These are phyloP conservation scores for Gopherus flavomarginatus DNA, from an alignment of 2,113 vertebrate genomes.

Conservation along the genomic window DNA sequence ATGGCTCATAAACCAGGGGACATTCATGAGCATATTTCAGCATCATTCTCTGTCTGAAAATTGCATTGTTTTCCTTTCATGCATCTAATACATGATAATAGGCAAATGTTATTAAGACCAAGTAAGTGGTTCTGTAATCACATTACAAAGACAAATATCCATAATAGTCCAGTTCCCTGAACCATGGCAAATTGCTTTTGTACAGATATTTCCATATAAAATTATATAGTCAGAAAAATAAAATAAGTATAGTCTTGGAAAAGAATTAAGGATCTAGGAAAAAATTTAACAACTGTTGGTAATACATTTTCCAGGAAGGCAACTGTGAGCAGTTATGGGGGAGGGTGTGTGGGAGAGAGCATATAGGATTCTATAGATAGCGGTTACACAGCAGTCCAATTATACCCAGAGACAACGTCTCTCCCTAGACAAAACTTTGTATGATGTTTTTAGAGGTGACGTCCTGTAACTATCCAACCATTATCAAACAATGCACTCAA, in stretches of 20 bases:
- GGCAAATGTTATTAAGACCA: conserved; percentile 73
- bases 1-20: not conserved
- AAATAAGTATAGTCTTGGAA: conserved; percentile 57
- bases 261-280: conserved; percentile 33
- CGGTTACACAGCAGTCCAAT: not conserved
- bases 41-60: conserved; percentile 50
- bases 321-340: not conserved
- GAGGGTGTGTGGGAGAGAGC: not conserved
- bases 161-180: conserved; percentile 58
- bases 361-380: not conserved
- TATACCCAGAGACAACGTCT: not conserved
- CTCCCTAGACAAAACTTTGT: not conserved
- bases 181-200: conserved; percentile 66
- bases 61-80: conserved; percentile 58
- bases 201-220: conserved; percentile 60
- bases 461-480: rapidly evolving
- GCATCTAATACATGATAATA: conserved; percentile 49
- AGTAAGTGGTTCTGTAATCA: conserved; percentile 67
- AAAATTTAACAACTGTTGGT: conserved; percentile 4
- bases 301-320: conserved; percentile 50
- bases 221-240: conserved; percentile 59
- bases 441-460: not conserved
- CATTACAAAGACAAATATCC: conserved; percentile 72
- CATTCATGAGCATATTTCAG: conserved; percentile 14
- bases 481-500: not conserved